Percentiles rank a stretch among this genome's conserved stretches.
Conservation (phyloP, 2,113 vertebrate genomes). For the Prolemur simus region DNA sequence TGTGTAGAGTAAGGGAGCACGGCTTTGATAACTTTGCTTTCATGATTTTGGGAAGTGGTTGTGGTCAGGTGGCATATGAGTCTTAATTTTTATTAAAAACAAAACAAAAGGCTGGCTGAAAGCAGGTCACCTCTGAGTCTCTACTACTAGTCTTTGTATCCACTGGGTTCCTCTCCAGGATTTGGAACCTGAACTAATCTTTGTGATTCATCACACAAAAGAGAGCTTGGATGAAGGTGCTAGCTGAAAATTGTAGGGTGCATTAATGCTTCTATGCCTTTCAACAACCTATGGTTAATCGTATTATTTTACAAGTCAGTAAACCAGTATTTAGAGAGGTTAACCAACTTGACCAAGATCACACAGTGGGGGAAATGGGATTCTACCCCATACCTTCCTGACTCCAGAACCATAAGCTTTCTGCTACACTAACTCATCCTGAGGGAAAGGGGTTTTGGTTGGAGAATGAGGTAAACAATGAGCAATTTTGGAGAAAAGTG, state of each 20-base stretch:
- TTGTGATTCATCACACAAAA: conserved; percentile 10
- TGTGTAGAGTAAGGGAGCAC: neutral
- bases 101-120: neutral
- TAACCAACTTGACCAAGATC: neutral
- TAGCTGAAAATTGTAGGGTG: neutral
- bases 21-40: neutral
- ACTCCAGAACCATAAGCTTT: neutral
- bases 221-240: neutral
- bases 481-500: neutral
- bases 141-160: neutral
- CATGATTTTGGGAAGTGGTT: neutral
- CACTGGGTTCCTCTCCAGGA: neutral
- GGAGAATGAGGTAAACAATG: neutral
- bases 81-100: neutral
- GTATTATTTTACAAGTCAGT: neutral
- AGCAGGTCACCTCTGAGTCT: neutral
- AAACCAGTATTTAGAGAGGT: neutral
- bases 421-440: neutral
- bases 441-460: neutral
- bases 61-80: neutral
- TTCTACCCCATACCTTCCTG: neutral
- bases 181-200: neutral
- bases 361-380: neutral
- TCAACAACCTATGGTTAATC: neutral
- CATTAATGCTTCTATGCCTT: neutral